Evolutionary conservation across 2,797 vertebrate genomes (phyloP).

Genomic region (Enteromius thamalakanensis): DNA sequence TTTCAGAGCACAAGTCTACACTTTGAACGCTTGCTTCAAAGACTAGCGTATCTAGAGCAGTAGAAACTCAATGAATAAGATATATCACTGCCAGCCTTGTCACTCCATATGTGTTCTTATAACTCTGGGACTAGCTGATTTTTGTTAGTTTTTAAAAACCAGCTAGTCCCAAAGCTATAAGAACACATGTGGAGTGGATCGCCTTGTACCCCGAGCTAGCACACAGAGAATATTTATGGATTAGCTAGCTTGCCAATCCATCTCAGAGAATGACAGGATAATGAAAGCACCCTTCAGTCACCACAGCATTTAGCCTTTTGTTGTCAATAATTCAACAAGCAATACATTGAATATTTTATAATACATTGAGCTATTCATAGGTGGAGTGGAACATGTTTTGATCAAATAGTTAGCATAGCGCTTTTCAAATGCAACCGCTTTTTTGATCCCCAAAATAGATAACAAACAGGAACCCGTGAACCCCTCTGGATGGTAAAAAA

Average conservation of each 20-base stretch:
- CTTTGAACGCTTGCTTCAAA: constrained; percentile 22
- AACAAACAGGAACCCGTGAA: neutral
- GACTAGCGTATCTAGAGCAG: neutral
- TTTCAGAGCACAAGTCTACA: neutral
- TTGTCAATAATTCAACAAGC: constrained; percentile 61
- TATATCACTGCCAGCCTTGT: neutral
- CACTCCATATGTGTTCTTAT: neutral
- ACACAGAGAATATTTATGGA: constrained; percentile 24
- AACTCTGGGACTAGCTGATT: constrained; percentile 3
- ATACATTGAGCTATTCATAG: constrained; percentile 56
- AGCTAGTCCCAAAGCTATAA: too few species aligned
- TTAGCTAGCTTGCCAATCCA: neutral
- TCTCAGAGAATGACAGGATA: neutral
- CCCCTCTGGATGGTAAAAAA: constrained; percentile 11
- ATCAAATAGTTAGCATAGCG: constrained; percentile 14
- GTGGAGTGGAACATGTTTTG: constrained; percentile 19
- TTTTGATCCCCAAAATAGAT: neutral
- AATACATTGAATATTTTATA: constrained; percentile 49
- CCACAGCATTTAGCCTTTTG: constrained; percentile 21
- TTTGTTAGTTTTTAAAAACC: neutral
- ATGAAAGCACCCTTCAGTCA: constrained; percentile 26
- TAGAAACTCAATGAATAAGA: constrained; percentile 20
- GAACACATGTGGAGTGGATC: neutral
- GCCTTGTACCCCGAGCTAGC: neutral
- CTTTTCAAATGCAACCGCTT: neutral